Evolutionary conservation across 2,888 invertebrate species (phyloP).

Genomic region (Polymixis lichenea): DNA sequence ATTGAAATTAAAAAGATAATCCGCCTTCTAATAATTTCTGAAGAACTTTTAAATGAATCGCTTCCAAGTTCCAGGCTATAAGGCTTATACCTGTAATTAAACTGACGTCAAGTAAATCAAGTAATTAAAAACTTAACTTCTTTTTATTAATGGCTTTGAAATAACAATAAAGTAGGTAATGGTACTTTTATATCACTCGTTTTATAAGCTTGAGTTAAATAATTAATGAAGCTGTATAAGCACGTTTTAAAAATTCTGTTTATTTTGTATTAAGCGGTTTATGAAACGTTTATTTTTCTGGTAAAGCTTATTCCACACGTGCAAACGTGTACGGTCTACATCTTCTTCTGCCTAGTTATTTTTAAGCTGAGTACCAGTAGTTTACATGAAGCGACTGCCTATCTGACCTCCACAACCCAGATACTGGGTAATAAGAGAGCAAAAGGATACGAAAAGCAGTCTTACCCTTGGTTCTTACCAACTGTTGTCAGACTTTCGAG

Average conservation of each 20-base stretch:
- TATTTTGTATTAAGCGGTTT: slow-evolving; percentile 19
- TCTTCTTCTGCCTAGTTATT: no score
- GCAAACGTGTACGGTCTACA: no score
- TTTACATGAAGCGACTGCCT: no score
- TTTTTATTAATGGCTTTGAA: slow-evolving; percentile 13
- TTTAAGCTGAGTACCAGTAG: no score
- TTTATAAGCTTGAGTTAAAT: slow-evolving; percentile 11
- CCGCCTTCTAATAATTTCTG: slow-evolving; percentile 11
- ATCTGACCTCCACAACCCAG: no score
- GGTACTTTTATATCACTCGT: slow-evolving; percentile 1
- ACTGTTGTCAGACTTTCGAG: no score
- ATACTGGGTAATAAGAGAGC: no score
- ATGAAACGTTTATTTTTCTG: neutral
- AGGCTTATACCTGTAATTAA: slow-evolving; percentile 34
- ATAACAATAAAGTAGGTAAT: neutral
- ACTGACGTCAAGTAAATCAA: slow-evolving; percentile 33
- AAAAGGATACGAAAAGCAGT: no score
- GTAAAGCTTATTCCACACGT: slow-evolving; percentile 12
- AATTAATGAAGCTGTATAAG: neutral
- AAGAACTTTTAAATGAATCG: slow-evolving; percentile 20
- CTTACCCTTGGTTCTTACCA: no score
- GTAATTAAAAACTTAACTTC: slow-evolving; percentile 22
- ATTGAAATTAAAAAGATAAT: slow-evolving; percentile 27
- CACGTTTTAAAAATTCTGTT: neutral
- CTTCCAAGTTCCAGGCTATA: slow-evolving; percentile 10